A percentile compares a stretch with the other conserved stretches of the same genome.
phyloP scores from a whole-genome alignment of 2,888 invertebrate species.

The Hypselothyrea guttata region DNA sequence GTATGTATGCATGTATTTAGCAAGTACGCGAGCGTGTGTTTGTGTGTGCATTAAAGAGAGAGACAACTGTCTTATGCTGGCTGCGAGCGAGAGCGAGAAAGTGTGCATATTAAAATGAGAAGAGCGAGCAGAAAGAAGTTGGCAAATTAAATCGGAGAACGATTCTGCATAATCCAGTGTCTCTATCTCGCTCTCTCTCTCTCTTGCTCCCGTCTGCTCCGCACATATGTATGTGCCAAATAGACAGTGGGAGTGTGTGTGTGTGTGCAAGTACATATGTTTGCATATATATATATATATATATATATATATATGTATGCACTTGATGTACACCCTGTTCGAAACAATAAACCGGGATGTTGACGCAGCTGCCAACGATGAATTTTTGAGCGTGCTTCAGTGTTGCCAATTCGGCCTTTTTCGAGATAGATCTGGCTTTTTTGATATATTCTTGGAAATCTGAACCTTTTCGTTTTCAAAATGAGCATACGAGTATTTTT shows the following conservation, averaged over 20 bases:
- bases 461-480: too few species aligned
- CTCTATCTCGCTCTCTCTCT: constrained; percentile 18
- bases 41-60: constrained; percentile 49
- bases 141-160: constrained; percentile 62
- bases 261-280: not conserved
- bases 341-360: too few species aligned
- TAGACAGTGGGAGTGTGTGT: not conserved
- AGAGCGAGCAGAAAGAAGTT: constrained; percentile 60
- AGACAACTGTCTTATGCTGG: constrained; percentile 66
- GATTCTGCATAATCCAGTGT: constrained; percentile 31
- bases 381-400: too few species aligned
- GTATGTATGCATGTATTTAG: constrained; percentile 4
- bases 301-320: not conserved
- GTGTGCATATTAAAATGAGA: constrained; percentile 73
- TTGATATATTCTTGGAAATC: too few species aligned
- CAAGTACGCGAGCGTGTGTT: not conserved
- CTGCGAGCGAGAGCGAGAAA: constrained; percentile 54
- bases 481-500: too few species aligned
- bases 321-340: too few species aligned
- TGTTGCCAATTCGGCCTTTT: too few species aligned
- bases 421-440: too few species aligned
- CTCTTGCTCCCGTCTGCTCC: not conserved
- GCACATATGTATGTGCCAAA: too few species aligned
- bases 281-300: not conserved
- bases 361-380: too few species aligned